phyloP scores from a whole-genome alignment of 2,797 vertebrate species.

The Chrosomus eos region DNA sequence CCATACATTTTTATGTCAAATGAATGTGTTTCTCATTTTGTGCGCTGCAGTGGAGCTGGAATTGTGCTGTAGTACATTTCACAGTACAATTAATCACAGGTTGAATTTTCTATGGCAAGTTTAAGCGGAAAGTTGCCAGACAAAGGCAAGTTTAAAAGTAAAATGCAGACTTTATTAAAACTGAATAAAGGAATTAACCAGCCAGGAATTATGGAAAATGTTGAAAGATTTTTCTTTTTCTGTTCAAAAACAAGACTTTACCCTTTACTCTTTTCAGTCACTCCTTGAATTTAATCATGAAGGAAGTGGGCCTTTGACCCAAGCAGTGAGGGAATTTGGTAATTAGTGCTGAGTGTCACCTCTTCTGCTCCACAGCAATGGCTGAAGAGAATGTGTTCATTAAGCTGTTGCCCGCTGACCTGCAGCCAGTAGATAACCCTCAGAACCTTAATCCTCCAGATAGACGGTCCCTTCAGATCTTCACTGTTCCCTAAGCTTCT shows the following conservation, averaged over 20 bases:
- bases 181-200: background rate
- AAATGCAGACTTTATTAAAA: background rate
- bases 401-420: slow-evolving; percentile 61
- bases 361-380: slow-evolving; percentile 49
- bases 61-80: background rate
- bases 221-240: background rate
- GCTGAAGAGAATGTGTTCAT: slow-evolving; percentile 61
- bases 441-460: slow-evolving; percentile 59
- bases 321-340: slow-evolving; percentile 53
- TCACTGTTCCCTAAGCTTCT: slow-evolving; percentile 41
- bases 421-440: slow-evolving; percentile 59
- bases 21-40: background rate
- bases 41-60: background rate
- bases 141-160: background rate
- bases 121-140: background rate
- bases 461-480: slow-evolving; percentile 51
- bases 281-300: slow-evolving; percentile 59
- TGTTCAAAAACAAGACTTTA: slow-evolving; percentile 40
- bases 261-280: slow-evolving; percentile 41
- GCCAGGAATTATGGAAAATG: background rate
- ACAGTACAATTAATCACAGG: background rate
- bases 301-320: slow-evolving; percentile 60
- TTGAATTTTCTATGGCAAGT: background rate
- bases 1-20: background rate
- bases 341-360: slow-evolving; percentile 61